Evolutionary conservation across 2,888 invertebrate species (phyloP).

Genomic region (Sphinx pinastri): DNA sequence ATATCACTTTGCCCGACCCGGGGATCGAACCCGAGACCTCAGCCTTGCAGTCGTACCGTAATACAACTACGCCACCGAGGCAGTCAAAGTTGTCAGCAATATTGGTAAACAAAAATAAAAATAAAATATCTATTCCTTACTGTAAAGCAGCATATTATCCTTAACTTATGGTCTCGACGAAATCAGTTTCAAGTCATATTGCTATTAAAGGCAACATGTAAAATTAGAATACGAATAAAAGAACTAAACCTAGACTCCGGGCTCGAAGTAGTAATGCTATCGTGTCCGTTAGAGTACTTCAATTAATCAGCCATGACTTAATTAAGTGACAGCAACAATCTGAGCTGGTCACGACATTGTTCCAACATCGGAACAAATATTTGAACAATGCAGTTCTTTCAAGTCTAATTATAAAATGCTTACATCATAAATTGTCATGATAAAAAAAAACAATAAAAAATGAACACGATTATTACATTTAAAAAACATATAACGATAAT

Average conservation of each 20-base stretch:
- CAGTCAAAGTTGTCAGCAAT: no score
- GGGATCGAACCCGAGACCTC: no score
- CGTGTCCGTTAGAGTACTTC: slow-evolving; percentile 9
- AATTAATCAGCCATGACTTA: slow-evolving; percentile 19
- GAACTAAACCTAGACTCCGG: background rate
- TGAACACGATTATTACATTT: background rate
- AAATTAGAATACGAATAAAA: background rate
- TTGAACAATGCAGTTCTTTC: slow-evolving; percentile 6
- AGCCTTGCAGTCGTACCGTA: no score
- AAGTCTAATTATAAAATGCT: background rate
- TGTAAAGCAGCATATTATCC: no score
- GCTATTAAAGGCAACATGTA: no score
- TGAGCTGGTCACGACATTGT: slow-evolving; percentile 7
- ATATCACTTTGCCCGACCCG: no score
- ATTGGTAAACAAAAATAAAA: no score
- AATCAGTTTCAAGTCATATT: no score
- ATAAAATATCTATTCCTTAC: no score
- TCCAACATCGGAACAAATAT: slow-evolving; percentile 12
- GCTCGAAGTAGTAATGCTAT: slow-evolving; percentile 1
- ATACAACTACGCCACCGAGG: no score
- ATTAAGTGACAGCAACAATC: slow-evolving; percentile 17
- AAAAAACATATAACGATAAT: slow-evolving; percentile 26
- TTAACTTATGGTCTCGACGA: no score
- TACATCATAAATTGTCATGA: background rate
- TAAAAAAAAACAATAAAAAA: background rate